Conservation (phyloP, 2,797 vertebrate species). For the Phrynocephalus guinanensis region DNA sequence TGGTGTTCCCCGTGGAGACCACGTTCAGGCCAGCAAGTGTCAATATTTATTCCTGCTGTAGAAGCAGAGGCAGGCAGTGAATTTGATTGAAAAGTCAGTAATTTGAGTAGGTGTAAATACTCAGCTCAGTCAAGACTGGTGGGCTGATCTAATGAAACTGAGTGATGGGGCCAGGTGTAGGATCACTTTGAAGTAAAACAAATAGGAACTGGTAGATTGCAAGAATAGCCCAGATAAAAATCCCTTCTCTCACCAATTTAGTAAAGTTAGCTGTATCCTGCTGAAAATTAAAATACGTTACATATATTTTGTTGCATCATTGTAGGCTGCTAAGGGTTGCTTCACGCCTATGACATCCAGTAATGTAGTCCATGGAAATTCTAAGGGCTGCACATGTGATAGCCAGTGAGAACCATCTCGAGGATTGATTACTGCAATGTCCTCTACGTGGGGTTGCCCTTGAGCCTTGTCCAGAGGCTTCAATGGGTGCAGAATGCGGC, state of each 20-base stretch:
- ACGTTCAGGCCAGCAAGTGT: constrained; percentile 24
- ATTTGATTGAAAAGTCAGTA: constrained; percentile 41
- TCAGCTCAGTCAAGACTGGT: constrained; percentile 21
- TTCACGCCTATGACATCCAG: neutral
- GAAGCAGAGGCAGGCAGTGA: constrained; percentile 29
- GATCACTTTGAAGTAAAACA: neutral
- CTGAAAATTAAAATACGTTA: neutral
- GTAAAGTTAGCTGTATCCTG: neutral
- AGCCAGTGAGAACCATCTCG: neutral
- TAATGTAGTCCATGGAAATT: neutral
- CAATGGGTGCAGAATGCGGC: too few relatives aligned
- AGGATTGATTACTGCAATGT: too few relatives aligned
- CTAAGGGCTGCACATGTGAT: neutral
- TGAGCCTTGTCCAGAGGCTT: too few relatives aligned
- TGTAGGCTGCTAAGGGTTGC: neutral
- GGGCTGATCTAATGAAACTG: constrained; percentile 21
- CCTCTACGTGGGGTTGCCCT: too few relatives aligned
- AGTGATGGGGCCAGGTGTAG: neutral
- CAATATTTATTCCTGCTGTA: constrained; percentile 9
- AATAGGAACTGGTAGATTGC: neutral
- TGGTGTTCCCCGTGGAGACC: neutral
- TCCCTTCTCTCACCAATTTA: neutral
- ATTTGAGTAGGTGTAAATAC: constrained; percentile 22
- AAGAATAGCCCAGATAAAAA: neutral
- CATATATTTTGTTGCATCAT: neutral